These are phyloP conservation scores for Eupleurogrammus muticus DNA, from an alignment of 2,797 vertebrate species.

Conservation along the genomic window DNA sequence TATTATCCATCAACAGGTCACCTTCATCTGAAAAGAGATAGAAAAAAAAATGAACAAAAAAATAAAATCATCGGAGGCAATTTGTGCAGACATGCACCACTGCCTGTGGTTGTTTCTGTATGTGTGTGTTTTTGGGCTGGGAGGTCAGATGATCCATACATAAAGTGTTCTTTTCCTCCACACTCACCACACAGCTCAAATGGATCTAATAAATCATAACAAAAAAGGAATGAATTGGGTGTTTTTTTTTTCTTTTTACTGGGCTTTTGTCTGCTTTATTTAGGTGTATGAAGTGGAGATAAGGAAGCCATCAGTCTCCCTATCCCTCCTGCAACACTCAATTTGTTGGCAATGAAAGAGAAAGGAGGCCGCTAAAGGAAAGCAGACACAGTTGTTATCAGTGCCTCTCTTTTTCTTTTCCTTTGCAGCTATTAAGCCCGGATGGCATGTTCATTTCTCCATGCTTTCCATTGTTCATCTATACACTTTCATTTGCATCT, in stretches of 20 bases:
- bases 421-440: slow-evolving; percentile 3
- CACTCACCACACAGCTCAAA: slow-evolving; percentile 48
- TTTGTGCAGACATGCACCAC: slow-evolving; percentile 27
- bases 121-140: slow-evolving; percentile 25
- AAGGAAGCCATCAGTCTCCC: slow-evolving; percentile 60
- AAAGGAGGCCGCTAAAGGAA: not conserved
- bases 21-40: slow-evolving; percentile 51
- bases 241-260: slow-evolving; percentile 14
- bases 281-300: slow-evolving; percentile 49
- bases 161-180: slow-evolving; percentile 29
- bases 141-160: slow-evolving; percentile 31
- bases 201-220: slow-evolving; percentile 63
- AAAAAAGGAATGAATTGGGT: slow-evolving; percentile 52
- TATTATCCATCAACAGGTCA: slow-evolving; percentile 61
- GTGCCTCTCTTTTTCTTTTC: slow-evolving; percentile 9
- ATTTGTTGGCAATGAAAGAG: slow-evolving; percentile 44
- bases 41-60: slow-evolving; percentile 19
- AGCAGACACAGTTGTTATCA: slow-evolving; percentile 15
- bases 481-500: not conserved
- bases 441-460: not conserved
- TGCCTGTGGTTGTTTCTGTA: slow-evolving; percentile 17
- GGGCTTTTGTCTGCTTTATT: slow-evolving; percentile 47
- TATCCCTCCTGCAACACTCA: slow-evolving; percentile 28
- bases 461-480: not conserved
- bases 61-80: slow-evolving; percentile 33